phyloP scores from a whole-genome alignment of 2,888 invertebrate genomes.

The Drosophila emarginata region DNA sequence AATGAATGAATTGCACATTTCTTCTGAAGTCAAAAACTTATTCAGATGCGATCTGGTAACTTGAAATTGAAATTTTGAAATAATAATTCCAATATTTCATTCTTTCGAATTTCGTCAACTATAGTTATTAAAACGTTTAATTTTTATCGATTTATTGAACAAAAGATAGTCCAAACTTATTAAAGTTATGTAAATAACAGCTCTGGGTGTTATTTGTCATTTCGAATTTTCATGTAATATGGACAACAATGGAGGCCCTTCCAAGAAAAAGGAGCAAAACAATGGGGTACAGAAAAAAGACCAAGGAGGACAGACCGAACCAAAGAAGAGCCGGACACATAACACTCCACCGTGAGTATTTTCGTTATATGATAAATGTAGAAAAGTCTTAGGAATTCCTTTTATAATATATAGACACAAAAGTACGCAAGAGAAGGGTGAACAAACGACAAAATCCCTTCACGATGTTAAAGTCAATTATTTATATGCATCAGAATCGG shows the following conservation, averaged over 20 bases:
- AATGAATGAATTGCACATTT: background rate
- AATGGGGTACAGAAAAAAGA: background rate
- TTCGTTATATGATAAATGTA: background rate
- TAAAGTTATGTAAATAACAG: background rate
- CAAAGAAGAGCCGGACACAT: background rate
- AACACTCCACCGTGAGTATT: background rate
- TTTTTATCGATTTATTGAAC: too few relatives aligned
- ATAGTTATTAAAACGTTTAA: too few relatives aligned
- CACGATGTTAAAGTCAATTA: constrained; percentile 4
- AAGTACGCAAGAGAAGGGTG: background rate
- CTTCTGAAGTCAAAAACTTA: too few relatives aligned
- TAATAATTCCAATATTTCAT: too few relatives aligned
- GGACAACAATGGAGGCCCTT: background rate
- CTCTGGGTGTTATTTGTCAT: constrained; percentile 2
- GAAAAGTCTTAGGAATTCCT: background rate
- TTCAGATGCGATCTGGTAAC: too few relatives aligned
- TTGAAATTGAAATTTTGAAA: too few relatives aligned
- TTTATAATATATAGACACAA: background rate
- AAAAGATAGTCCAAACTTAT: background rate
- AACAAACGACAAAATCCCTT: background rate
- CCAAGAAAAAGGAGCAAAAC: background rate
- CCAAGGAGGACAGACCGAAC: background rate
- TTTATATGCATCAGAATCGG: background rate
- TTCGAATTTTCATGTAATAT: background rate
- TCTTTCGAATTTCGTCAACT: too few relatives aligned